phyloP scores from a whole-genome alignment of 2,113 vertebrate genomes.

The Oriolus oriolus region DNA sequence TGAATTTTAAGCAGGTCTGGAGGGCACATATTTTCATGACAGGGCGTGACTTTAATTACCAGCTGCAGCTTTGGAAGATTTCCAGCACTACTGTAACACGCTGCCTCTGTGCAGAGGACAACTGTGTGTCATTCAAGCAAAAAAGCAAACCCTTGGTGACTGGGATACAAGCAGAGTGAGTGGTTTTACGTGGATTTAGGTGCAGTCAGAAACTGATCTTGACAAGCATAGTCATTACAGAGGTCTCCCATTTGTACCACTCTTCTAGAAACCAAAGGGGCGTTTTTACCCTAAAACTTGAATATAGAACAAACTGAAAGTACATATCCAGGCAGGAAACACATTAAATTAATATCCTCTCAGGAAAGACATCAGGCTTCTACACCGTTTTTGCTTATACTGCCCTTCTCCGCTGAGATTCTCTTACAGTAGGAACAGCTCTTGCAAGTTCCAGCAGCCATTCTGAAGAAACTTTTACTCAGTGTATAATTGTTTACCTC shows the following conservation, averaged over 20 bases:
- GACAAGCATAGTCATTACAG: neutral
- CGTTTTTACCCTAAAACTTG: neutral
- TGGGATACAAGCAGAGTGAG: neutral
- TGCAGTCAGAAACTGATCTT: neutral
- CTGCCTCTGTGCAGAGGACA: neutral
- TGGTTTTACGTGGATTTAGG: neutral
- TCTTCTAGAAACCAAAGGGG: neutral
- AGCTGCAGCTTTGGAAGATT: neutral
- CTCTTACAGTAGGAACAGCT: neutral
- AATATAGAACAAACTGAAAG: neutral
- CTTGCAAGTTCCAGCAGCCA: neutral
- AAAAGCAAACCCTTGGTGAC: neutral
- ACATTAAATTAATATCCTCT: neutral
- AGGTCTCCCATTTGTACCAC: neutral
- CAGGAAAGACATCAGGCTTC: neutral
- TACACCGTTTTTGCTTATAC: neutral
- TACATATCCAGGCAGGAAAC: neutral
- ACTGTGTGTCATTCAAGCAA: neutral
- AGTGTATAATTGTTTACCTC: neutral
- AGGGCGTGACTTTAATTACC: constrained; percentile 8
- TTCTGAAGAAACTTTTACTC: neutral
- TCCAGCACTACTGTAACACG: neutral
- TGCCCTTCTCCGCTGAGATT: neutral
- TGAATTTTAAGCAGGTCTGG: neutral
- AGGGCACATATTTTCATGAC: neutral